Evolutionary conservation across 2,797 vertebrate species (phyloP).

Genomic region (Toxotes lorentzi): DNA sequence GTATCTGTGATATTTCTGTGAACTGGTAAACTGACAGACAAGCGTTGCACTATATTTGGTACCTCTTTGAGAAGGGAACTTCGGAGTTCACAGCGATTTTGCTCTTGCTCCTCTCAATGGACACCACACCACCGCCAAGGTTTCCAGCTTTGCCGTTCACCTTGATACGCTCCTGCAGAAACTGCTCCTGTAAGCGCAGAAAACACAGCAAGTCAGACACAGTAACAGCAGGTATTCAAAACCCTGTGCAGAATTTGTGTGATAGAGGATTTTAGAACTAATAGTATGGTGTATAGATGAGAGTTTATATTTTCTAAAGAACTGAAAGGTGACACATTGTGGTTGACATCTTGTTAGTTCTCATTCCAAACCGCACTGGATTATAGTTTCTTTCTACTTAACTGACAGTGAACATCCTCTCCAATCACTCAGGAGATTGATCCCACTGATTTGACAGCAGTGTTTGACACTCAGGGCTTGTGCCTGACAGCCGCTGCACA

Average conservation of each 20-base stretch:
- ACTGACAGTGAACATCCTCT: neutral
- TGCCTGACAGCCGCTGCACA: neutral
- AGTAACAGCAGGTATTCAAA: neutral
- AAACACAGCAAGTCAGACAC: conserved; percentile 7
- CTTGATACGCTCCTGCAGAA: conserved; percentile 97
- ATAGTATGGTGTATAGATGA: neutral
- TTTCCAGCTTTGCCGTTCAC: conserved; percentile 97
- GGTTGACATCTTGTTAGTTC: neutral
- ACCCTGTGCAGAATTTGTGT: neutral
- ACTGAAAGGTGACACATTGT: neutral
- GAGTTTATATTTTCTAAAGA: neutral
- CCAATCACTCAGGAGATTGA: neutral
- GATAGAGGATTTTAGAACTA: neutral
- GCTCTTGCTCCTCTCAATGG: conserved; percentile 97
- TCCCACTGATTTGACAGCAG: conserved; percentile 4
- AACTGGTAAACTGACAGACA: too few relatives aligned
- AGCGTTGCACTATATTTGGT: conserved; percentile 4
- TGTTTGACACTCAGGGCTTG: neutral
- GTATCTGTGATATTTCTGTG: neutral
- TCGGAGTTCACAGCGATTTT: conserved; percentile 97
- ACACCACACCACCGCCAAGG: conserved; percentile 93
- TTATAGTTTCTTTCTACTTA: neutral
- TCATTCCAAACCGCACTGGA: neutral
- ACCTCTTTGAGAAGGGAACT: conserved; percentile 99
- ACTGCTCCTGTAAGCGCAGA: conserved; percentile 90